These are phyloP conservation scores for Dasysyrphus albostriatus DNA, from an alignment of 2,888 invertebrate genomes.

Conservation along the genomic window DNA sequence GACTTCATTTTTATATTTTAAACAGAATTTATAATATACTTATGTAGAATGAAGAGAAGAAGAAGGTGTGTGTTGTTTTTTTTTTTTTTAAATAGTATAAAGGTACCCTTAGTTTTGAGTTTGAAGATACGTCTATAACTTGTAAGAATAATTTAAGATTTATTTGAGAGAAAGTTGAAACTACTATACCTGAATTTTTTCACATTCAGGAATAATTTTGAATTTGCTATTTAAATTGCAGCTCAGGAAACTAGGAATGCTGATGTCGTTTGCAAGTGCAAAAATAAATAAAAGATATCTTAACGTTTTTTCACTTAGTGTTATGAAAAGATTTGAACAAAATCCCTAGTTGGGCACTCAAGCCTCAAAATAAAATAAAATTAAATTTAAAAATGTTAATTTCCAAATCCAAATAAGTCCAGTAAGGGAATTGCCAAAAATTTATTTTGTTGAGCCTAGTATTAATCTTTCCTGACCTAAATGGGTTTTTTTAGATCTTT, in stretches of 20 bases:
- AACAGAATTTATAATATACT: not conserved
- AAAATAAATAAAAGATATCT: no score
- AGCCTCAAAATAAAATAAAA: no score
- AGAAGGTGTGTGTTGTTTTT: not conserved
- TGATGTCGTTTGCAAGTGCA: not conserved
- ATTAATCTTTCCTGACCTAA: no score
- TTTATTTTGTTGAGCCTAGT: no score
- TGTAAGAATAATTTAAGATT: not conserved
- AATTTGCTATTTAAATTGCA: not conserved
- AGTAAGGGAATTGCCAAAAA: no score
- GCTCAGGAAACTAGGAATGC: not conserved
- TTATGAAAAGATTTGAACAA: no score
- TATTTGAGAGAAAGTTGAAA: not conserved
- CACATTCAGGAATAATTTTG: constrained; percentile 2
- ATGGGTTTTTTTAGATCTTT: no score
- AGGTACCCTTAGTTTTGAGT: not conserved
- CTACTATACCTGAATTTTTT: not conserved
- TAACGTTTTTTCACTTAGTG: no score
- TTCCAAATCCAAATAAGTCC: no score
- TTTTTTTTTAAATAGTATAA: not conserved
- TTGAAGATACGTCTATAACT: not conserved
- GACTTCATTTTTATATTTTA: not conserved
- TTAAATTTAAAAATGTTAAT: no score
- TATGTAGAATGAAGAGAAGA: not conserved
- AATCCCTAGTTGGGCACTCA: no score